Evolutionary conservation across 2,888 invertebrate species (phyloP), one percentile per base, ranked within the genome.

Genomic region (Horisme vitalbata): DNA sequence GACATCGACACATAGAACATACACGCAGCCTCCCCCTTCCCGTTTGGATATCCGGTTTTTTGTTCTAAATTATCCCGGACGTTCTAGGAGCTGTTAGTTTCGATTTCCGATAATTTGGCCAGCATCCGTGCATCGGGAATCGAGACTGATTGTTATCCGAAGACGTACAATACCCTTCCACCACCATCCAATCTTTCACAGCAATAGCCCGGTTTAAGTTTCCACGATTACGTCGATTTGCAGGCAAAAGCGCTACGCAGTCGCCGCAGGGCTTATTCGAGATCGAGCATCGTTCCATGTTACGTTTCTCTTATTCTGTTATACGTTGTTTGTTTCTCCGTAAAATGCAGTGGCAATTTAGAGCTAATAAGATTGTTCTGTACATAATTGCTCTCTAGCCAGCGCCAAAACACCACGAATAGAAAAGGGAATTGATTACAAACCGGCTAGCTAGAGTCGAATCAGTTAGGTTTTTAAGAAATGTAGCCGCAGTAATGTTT

Each of bases 221-320:
- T 80, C 76, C 69, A 69, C 69, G 61, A 75, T 74, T 73, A 66
- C 75, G 74, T 74, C 70, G 71, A 72, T 71, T 68, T 63, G 75
- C 69, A 57, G 53, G 64, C 63, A 63, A 55, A 67, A 68, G 75
- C 76, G 73, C 87, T 68, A 75, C 79, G 75, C 88, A 88, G 89
- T 88, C 88, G 88, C 82, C 88, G 84, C 86, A 75, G 80, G 88
- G 86, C 83, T 83, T 78, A 73, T 84, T 87, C 83, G 66, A 80
- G 78, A 86, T 83, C 79, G 80, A 79, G 76, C 72, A 79, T 73
- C 73, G 74, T 82, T 81, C 76, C 74, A 76, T 83, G 86, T 88
- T 87, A 85, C 75, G 85, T 87, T 86, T 75, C 69, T 67, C 71
- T 77, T 78, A 59, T 87, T 88, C 71, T 81, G 87, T 89, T 87